Conservation (phyloP, 2,888 invertebrate genomes). For the Rotaria macrura region DNA sequence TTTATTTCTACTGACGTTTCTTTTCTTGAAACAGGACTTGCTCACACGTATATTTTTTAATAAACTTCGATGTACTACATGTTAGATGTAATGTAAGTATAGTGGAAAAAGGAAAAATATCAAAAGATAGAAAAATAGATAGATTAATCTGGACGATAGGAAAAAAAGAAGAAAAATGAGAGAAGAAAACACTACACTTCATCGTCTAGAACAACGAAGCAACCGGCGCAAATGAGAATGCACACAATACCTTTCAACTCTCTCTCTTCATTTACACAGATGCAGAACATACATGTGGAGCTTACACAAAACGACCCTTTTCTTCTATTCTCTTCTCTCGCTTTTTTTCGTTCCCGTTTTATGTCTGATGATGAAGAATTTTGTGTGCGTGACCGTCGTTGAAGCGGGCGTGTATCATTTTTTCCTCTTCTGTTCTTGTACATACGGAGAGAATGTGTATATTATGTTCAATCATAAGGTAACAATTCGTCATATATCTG, state of each 20-base stretch:
- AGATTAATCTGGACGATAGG: neutral
- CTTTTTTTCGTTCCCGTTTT: neutral
- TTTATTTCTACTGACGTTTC: neutral
- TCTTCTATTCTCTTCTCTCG: neutral
- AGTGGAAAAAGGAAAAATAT: neutral
- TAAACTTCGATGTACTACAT: neutral
- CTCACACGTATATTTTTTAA: neutral
- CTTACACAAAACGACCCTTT: neutral
- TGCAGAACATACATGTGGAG: neutral
- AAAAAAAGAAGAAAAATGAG: neutral
- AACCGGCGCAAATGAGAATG: neutral
- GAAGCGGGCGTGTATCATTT: neutral
- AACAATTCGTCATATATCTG: neutral
- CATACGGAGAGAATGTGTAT: neutral
- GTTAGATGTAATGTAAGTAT: too few species aligned
- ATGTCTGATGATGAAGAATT: slow-evolving; percentile 1
- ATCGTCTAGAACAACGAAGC: neutral
- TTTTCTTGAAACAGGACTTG: neutral
- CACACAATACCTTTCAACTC: neutral
- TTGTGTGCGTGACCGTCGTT: neutral
- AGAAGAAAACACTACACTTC: neutral
- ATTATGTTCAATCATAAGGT: neutral
- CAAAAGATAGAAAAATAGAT: neutral
- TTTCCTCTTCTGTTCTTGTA: neutral
- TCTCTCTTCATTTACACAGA: neutral